Conservation (phyloP, 2,797 vertebrate species). For the Ataeniobius toweri region DNA sequence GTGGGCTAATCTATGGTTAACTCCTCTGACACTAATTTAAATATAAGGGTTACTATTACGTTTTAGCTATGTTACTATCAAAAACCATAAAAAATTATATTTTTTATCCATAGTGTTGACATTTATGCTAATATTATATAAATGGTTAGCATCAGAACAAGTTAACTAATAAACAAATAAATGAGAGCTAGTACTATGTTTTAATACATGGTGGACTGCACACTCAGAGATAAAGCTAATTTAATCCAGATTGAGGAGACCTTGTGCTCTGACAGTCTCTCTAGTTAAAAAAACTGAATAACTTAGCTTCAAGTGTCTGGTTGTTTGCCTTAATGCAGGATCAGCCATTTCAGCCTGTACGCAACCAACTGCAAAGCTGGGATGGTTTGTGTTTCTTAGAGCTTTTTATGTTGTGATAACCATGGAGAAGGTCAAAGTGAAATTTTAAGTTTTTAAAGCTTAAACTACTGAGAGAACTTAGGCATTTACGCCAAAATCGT, state of each 20-base stretch:
- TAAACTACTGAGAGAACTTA: too few relatives aligned
- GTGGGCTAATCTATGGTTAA: neutral
- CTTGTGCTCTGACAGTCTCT: neutral
- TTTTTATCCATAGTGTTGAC: neutral
- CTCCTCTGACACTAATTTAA: neutral
- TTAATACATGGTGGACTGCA: too few relatives aligned
- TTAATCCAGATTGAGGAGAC: neutral
- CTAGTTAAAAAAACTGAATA: neutral
- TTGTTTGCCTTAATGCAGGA: neutral
- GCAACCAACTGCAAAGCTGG: neutral
- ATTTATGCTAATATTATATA: neutral
- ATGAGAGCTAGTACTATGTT: too few relatives aligned
- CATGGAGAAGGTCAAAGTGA: neutral
- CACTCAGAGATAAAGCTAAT: neutral
- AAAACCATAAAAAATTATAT: neutral
- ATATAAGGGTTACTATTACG: too few relatives aligned
- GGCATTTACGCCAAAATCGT: too few relatives aligned
- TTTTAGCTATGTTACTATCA: neutral
- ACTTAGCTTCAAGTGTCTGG: neutral
- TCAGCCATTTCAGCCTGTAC: neutral
- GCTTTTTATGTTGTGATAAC: neutral
- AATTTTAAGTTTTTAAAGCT: too few relatives aligned
- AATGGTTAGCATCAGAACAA: neutral
- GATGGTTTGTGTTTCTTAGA: neutral
- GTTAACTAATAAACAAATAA: neutral